Evolutionary conservation across 2,797 vertebrate species (phyloP).

Genomic region (Hephaestus fuliginosus): DNA sequence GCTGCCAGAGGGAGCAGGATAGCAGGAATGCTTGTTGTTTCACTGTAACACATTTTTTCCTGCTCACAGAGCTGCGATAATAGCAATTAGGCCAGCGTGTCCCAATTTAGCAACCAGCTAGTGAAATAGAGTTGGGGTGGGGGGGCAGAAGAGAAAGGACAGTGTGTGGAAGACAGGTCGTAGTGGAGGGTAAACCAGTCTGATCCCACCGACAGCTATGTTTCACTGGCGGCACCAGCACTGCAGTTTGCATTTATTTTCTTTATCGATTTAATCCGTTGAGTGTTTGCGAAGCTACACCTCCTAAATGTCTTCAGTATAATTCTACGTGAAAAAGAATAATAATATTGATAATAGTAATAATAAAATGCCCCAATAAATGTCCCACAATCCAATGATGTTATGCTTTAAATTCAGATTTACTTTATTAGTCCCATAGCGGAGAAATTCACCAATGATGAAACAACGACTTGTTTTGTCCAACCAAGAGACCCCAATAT

Average conservation of each 20-base stretch:
- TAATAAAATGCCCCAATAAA: no score
- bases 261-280: not conserved
- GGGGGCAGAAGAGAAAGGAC: constrained; percentile 33
- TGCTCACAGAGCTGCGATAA: constrained; percentile 79
- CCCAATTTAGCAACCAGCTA: constrained; percentile 70
- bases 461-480: no score
- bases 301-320: no score
- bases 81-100: constrained; percentile 78
- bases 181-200: constrained; percentile 30
- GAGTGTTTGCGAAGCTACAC: not conserved
- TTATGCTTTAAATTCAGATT: no score
- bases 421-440: no score
- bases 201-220: constrained; percentile 34
- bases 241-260: not conserved
- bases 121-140: not conserved
- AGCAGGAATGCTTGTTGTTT: constrained; percentile 76
- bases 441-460: no score
- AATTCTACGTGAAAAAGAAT: no score
- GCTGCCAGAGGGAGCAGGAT: constrained; percentile 64
- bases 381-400: no score
- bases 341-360: no score
- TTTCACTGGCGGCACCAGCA: not conserved
- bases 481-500: no score
- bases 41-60: constrained; percentile 81
- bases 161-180: constrained; percentile 38